Conservation (phyloP, 1,140 invertebrate genomes). For the Phortica variegata region DNA sequence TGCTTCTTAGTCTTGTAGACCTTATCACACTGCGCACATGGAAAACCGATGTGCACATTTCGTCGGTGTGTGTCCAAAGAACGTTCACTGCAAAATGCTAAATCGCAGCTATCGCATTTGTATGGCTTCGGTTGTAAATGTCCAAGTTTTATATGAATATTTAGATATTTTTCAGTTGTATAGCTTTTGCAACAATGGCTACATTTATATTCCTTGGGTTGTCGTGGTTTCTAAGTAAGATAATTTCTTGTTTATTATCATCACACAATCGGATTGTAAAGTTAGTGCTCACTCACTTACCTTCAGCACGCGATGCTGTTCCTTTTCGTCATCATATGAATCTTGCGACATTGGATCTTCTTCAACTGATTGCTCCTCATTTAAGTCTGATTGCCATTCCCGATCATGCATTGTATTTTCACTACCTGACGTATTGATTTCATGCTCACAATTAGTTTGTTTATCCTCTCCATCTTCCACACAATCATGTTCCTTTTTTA, state of each 20-base stretch:
- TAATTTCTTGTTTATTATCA: constrained; percentile 21
- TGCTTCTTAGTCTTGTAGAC: constrained; percentile 35
- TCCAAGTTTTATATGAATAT: constrained; percentile 34
- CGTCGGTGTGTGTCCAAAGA: constrained; percentile 29
- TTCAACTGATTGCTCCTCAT: not conserved
- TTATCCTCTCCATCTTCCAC: constrained; percentile 3
- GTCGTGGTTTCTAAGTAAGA: constrained; percentile 16
- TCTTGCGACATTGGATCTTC: not conserved
- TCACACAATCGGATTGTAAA: constrained; percentile 7
- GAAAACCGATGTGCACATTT: constrained; percentile 33
- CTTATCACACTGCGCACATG: constrained; percentile 35
- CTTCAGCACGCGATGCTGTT: not conserved
- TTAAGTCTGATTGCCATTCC: not conserved
- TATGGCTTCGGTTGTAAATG: constrained; percentile 39
- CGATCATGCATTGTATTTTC: not conserved
- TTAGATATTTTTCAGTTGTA: constrained; percentile 34
- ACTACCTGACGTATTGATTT: not conserved
- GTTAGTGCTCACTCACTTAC: not conserved
- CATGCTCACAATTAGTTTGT: not conserved
- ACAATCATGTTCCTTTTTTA: not conserved
- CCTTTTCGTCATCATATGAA: constrained; percentile 6
- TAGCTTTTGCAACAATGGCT: constrained; percentile 33
- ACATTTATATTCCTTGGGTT: constrained; percentile 31
- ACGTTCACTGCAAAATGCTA: constrained; percentile 33
- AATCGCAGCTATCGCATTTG: constrained; percentile 38